Conservation (phyloP, 2,888 invertebrate species). For the Plebejus argus region DNA sequence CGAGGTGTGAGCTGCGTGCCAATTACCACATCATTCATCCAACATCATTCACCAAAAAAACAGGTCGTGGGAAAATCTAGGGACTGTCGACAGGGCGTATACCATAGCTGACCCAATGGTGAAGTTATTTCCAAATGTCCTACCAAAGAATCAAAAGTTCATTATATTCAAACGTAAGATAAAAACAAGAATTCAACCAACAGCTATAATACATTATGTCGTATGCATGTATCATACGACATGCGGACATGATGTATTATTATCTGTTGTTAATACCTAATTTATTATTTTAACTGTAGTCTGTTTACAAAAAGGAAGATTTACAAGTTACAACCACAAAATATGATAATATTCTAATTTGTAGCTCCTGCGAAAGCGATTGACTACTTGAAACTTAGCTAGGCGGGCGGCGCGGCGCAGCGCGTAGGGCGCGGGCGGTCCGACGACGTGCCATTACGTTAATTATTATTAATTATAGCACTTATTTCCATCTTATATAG, state of each 20-base stretch:
- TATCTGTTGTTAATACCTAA: too few species aligned
- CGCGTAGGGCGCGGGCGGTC: neutral
- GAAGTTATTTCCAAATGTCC: neutral
- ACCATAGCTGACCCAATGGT: neutral
- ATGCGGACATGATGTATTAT: too few species aligned
- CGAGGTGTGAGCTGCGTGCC: neutral
- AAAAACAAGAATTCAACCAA: too few species aligned
- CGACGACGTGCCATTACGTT: neutral
- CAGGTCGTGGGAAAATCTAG: constrained; percentile 20
- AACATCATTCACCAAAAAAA: neutral
- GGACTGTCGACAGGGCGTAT: neutral
- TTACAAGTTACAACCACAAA: too few species aligned
- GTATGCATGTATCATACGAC: too few species aligned
- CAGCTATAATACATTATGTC: too few species aligned
- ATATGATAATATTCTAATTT: neutral
- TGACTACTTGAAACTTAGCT: neutral
- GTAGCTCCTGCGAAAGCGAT: neutral
- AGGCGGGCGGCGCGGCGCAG: neutral
- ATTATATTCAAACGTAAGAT: too few species aligned
- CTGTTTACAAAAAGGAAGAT: too few species aligned
- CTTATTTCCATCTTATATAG: too few species aligned
- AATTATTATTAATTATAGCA: too few species aligned
- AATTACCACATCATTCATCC: neutral
- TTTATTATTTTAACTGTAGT: too few species aligned
- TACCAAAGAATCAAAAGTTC: neutral